Evolutionary conservation across 23 tunicate genomes (phyloP).

Genomic region (Ciona savignyi): DNA sequence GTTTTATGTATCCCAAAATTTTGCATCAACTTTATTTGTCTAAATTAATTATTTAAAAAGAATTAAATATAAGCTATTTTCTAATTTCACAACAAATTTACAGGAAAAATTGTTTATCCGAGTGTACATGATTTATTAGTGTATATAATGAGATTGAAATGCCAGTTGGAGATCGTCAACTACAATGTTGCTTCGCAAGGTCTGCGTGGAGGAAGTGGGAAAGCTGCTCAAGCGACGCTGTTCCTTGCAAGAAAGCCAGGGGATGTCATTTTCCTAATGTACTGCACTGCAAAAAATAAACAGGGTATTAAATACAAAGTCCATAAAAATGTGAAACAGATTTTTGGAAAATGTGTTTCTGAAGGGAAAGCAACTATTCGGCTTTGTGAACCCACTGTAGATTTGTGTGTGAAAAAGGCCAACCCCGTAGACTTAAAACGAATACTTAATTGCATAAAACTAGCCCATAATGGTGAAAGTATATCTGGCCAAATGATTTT

Average conservation of each 20-base stretch:
- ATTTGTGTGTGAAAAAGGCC: slow-evolving; percentile 60
- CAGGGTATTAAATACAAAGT: slow-evolving; percentile 38
- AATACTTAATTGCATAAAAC: slow-evolving; percentile 38
- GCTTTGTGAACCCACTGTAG: slow-evolving; percentile 43
- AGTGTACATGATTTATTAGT: too few species aligned
- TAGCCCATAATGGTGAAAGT: slow-evolving; percentile 43
- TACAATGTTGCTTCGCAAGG: slow-evolving; percentile 32
- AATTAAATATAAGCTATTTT: too few species aligned
- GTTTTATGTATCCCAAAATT: too few species aligned
- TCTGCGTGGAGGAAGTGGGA: slow-evolving; percentile 21
- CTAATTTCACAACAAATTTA: too few species aligned
- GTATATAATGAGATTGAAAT: slow-evolving; percentile 69
- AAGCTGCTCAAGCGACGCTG: slow-evolving; percentile 39
- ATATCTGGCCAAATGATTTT: slow-evolving; percentile 35
- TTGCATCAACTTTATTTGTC: too few species aligned
- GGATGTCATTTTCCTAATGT: slow-evolving; percentile 37
- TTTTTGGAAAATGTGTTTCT: slow-evolving; percentile 34
- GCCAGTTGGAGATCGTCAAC: slow-evolving; percentile 44
- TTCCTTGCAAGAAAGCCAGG: slow-evolving; percentile 42
- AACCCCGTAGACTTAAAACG: slow-evolving; percentile 39
- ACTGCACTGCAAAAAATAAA: slow-evolving; percentile 63
- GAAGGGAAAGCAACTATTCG: slow-evolving; percentile 88
- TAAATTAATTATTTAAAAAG: too few species aligned
- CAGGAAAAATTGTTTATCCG: too few species aligned
- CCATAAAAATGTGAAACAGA: slow-evolving; percentile 33